These are phyloP conservation scores for Gallinago stenura DNA, from an alignment of 2,797 vertebrate genomes.

Conservation along the genomic window DNA sequence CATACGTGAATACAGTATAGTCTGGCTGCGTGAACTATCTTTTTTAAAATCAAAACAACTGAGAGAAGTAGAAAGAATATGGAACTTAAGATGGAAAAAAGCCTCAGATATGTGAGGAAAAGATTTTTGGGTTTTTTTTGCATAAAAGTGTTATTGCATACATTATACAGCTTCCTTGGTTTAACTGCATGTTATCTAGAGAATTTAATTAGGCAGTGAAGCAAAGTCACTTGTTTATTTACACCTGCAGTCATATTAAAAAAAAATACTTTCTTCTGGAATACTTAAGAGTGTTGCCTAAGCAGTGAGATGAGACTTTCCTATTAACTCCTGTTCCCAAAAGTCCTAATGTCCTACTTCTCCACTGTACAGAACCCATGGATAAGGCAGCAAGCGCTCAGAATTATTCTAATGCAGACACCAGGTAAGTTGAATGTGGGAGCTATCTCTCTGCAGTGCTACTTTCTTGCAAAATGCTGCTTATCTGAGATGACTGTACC, in stretches of 20 bases:
- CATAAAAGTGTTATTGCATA: background rate
- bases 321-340: background rate
- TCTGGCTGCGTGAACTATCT: background rate
- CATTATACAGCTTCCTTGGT: background rate
- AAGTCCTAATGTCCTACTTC: background rate
- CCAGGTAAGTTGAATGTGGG: background rate
- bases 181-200: background rate
- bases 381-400: rapidly evolving
- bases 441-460: background rate
- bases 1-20: too few relatives aligned
- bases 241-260: background rate
- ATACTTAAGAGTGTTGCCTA: background rate
- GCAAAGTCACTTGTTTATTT: conserved; percentile 1
- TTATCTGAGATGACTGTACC: background rate
- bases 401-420: background rate
- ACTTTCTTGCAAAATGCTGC: background rate
- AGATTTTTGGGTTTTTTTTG: background rate
- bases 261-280: background rate
- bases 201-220: background rate
- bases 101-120: background rate
- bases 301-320: background rate
- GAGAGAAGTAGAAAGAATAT: background rate
- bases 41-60: background rate
- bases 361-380: background rate
- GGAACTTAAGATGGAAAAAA: background rate